These are phyloP conservation scores for Amphiprion percula DNA, from an alignment of 2,113 vertebrate species.

Conservation along the genomic window DNA sequence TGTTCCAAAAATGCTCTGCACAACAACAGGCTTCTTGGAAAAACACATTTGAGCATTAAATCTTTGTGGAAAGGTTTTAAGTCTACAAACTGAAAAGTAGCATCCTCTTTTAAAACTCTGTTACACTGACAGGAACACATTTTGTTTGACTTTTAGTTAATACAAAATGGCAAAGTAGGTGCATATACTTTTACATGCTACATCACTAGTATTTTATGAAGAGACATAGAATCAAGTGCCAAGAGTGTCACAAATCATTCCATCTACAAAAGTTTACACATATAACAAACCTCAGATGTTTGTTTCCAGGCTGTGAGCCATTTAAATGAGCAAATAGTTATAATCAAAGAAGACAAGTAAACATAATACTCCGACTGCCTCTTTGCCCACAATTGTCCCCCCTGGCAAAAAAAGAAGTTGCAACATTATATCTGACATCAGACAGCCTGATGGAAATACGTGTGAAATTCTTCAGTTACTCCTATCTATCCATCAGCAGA, in stretches of 20 bases:
- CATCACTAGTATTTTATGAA: background rate
- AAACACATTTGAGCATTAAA: background rate
- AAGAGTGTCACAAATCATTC: background rate
- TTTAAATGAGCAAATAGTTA: slow-evolving; percentile 17
- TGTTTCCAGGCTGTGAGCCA: background rate
- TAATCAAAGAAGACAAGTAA: background rate
- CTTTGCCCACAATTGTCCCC: slow-evolving; percentile 55
- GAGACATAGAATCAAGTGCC: background rate
- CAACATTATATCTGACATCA: slow-evolving; percentile 42
- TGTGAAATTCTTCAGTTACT: slow-evolving; percentile 68
- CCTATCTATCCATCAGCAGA: slow-evolving; percentile 57
- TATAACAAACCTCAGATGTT: background rate
- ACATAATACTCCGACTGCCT: slow-evolving; percentile 20
- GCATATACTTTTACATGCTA: background rate
- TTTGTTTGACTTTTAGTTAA: background rate
- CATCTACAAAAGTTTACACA: background rate
- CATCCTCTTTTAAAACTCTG: background rate
- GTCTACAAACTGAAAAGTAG: too few relatives aligned
- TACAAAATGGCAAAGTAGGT: background rate
- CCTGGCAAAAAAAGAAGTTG: slow-evolving; percentile 41
- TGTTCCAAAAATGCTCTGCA: background rate
- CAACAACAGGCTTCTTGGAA: background rate
- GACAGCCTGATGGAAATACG: slow-evolving; percentile 24
- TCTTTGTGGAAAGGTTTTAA: background rate
- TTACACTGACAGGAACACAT: background rate